phyloP scores from a whole-genome alignment of 2,113 vertebrate genomes.

The Embiotoca jacksoni region DNA sequence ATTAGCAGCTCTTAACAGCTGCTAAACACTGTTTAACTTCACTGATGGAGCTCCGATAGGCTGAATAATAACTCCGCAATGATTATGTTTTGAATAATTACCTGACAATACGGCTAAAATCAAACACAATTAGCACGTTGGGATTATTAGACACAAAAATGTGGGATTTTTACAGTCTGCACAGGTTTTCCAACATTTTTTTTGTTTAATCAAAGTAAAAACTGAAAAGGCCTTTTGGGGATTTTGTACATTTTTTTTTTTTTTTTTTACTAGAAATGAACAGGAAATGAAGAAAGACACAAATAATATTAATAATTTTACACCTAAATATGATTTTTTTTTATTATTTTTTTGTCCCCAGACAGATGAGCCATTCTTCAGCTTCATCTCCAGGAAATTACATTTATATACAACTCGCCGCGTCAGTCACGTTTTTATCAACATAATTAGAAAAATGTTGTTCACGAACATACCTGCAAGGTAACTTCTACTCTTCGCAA shows the following conservation, averaged over 20 bases:
- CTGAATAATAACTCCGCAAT: slow-evolving; percentile 18
- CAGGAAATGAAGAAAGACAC: background rate
- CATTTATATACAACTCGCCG: background rate
- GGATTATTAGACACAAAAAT: too few relatives aligned
- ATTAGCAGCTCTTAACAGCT: slow-evolving; percentile 53
- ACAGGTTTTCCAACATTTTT: background rate
- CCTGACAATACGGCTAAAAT: background rate
- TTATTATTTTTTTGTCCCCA: background rate
- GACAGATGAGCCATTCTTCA: background rate
- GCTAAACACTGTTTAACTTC: slow-evolving; percentile 38
- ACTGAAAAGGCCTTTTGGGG: background rate
- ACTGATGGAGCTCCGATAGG: background rate
- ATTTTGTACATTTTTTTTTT: background rate
- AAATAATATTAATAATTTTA: slow-evolving; percentile 18
- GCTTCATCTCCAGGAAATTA: background rate
- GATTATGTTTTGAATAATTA: slow-evolving; percentile 26
- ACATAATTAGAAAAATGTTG: background rate
- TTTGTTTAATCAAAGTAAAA: background rate
- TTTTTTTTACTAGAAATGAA: background rate
- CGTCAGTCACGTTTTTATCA: background rate
- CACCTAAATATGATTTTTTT: background rate
- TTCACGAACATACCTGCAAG: background rate
- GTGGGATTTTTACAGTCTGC: background rate
- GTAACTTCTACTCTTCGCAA: background rate
- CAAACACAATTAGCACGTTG: background rate